Percentiles rank a stretch among this genome's conserved stretches.
These are phyloP conservation scores for Poecilus cupreus DNA, from an alignment of 2,888 invertebrate genomes.

Conservation along the genomic window DNA sequence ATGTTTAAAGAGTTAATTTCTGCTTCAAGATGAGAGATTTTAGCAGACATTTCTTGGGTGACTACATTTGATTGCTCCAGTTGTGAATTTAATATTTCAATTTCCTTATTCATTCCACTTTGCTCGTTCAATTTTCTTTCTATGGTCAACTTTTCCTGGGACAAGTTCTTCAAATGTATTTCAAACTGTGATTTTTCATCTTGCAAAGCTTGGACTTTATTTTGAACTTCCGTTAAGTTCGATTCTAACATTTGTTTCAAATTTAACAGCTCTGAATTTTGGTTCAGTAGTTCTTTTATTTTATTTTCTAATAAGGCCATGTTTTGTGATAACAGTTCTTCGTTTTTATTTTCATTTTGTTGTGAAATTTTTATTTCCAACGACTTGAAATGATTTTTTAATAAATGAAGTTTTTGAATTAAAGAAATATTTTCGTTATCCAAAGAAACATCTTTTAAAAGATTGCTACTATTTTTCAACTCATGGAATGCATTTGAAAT, in stretches of 20 bases:
- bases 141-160: slow-evolving; percentile 60
- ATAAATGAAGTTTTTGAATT: slow-evolving; percentile 29
- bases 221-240: slow-evolving; percentile 59
- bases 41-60: slow-evolving; percentile 63
- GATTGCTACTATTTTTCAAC: slow-evolving; percentile 6
- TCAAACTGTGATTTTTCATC: slow-evolving; percentile 62
- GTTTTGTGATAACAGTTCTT: slow-evolving; percentile 51
- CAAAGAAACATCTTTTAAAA: slow-evolving; percentile 2
- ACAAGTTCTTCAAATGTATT: slow-evolving; percentile 62
- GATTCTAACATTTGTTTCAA: slow-evolving; percentile 59
- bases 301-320: slow-evolving; percentile 35
- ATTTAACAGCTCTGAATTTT: slow-evolving; percentile 60
- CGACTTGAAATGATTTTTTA: slow-evolving; percentile 66
- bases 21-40: slow-evolving; percentile 63
- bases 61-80: slow-evolving; percentile 70
- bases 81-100: slow-evolving; percentile 66
- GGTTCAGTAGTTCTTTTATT: slow-evolving; percentile 57
- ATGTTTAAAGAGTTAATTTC: slow-evolving; percentile 71
- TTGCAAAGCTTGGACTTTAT: slow-evolving; percentile 31
- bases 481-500: slow-evolving; percentile 28
- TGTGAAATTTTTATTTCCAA: slow-evolving; percentile 64
- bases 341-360: slow-evolving; percentile 65
- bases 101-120: slow-evolving; percentile 60
- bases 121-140: slow-evolving; percentile 61
- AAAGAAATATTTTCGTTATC: slow-evolving; percentile 36